Evolutionary conservation across 2,113 vertebrate genomes (phyloP).

Genomic region (Ageneiosus marmoratus): DNA sequence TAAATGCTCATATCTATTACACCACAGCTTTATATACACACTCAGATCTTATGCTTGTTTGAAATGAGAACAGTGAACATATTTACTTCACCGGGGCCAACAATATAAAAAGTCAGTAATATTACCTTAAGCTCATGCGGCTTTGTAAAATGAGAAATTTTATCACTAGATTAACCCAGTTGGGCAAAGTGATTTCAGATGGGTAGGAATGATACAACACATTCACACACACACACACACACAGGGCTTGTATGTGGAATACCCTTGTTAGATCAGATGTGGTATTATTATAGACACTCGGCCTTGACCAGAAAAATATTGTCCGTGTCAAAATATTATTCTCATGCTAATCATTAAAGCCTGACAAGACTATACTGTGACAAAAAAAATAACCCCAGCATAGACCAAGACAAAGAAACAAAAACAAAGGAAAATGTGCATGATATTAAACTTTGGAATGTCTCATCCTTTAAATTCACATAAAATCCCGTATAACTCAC

Average conservation of each 20-base stretch:
- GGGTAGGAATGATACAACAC: background rate
- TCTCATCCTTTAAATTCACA: background rate
- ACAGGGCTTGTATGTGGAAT: background rate
- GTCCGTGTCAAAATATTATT: background rate
- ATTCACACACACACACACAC: too few relatives aligned
- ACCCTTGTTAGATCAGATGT: background rate
- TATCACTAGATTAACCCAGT: constrained; percentile 7
- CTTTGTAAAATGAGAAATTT: constrained; percentile 21
- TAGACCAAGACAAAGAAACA: background rate
- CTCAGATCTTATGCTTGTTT: background rate
- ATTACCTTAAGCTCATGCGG: constrained; percentile 6
- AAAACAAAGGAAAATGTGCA: background rate
- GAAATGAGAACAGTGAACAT: background rate
- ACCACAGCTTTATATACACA: background rate
- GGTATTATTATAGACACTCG: background rate
- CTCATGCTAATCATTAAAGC: background rate
- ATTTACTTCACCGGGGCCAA: background rate
- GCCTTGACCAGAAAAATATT: background rate
- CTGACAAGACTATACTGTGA: background rate
- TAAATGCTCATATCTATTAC: background rate
- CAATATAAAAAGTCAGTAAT: background rate
- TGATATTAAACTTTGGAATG: background rate
- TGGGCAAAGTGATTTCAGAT: background rate
- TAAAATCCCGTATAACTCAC: background rate
- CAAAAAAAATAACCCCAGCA: background rate